Base-by-base conservation (phyloP, 2,113 vertebrate genomes). In the Siniperca chuatsi region DNA sequence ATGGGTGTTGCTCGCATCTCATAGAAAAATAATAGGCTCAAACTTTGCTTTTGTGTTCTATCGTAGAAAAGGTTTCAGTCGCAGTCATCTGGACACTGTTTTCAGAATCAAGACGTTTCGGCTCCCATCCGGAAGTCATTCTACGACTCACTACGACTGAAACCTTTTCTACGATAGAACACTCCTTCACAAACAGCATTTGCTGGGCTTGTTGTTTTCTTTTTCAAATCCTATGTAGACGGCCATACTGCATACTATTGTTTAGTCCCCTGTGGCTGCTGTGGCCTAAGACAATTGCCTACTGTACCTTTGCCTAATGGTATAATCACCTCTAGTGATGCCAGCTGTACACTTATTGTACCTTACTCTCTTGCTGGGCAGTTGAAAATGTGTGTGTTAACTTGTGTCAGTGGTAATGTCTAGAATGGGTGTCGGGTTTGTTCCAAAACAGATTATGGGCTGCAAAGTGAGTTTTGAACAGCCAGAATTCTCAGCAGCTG, bases 361-460 rank as follows among this genome's bases (percentile, higher is more conserved):
- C 48, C 33, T 20, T 40, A 35, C 33, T 23, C 20, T 8, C 1
- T 55, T 35, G 8, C 4, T 6, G 23, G n/a, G 16, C 40, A 25
- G 8, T 7, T 37, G 4, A 48, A 68, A 58, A 16, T 23, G 29
- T 37, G 16, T 35, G 29, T 62, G 57, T 29, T 46, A 33, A 57
- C 66, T 48, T 44, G 40, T 58, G 37, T 75, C 61, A 48, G 18
- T 48, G 40, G 12, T 54, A 23, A 79, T 48, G 46, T 62, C 46
- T 21, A 18, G 7, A 67, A 37, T 21, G 12, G 18, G 3, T 55
- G 44, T 44, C 0, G 2, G 23, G 60, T 21, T 69, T 78, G 48
- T 52, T 78, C 58, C 29, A 54, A 60, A 67, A 78, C 23, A 72
- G 10, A 88, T 72, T 67, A 81, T n/a, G 20, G 18, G 54, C 74